Conservation (phyloP, 2,113 vertebrate genomes). For the Cyphomyrus discorhynchus region DNA sequence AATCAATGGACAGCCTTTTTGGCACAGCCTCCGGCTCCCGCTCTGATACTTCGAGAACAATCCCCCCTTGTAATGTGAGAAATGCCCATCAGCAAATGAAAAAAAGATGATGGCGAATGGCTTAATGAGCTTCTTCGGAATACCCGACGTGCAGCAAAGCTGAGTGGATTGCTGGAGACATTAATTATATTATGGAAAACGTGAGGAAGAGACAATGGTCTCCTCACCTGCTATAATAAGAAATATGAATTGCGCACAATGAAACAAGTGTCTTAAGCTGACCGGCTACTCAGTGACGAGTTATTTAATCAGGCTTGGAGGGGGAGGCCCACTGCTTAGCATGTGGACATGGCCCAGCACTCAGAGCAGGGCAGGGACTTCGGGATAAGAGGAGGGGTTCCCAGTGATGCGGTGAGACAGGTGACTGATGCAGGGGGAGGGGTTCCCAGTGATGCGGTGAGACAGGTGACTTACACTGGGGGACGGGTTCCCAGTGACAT, state of each 20-base stretch:
- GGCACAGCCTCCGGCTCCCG: neutral
- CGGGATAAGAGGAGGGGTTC: neutral
- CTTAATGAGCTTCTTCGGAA: neutral
- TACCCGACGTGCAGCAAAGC: neutral
- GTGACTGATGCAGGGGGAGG: neutral
- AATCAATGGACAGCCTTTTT: slow-evolving; percentile 66
- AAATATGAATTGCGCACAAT: neutral
- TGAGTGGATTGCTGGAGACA: neutral
- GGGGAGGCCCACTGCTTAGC: neutral
- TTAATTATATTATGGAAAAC: neutral
- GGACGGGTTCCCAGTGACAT: fast-evolving
- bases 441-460: neutral
- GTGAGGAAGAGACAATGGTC: neutral
- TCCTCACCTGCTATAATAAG: slow-evolving; percentile 1
- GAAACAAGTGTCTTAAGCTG: neutral
- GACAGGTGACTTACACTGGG: neutral
- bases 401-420: neutral
- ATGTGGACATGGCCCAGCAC: neutral
- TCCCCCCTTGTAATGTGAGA: slow-evolving; percentile 48
- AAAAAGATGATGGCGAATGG: slow-evolving; percentile 56
- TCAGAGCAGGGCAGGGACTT: neutral
- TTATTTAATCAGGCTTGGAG: neutral
- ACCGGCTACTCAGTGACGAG: neutral
- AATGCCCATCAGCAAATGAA: slow-evolving; percentile 44
- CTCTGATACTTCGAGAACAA: slow-evolving; percentile 61